These are phyloP conservation scores for Lepidurus arcticus DNA, from an alignment of 1,140 invertebrate genomes.

Conservation along the genomic window DNA sequence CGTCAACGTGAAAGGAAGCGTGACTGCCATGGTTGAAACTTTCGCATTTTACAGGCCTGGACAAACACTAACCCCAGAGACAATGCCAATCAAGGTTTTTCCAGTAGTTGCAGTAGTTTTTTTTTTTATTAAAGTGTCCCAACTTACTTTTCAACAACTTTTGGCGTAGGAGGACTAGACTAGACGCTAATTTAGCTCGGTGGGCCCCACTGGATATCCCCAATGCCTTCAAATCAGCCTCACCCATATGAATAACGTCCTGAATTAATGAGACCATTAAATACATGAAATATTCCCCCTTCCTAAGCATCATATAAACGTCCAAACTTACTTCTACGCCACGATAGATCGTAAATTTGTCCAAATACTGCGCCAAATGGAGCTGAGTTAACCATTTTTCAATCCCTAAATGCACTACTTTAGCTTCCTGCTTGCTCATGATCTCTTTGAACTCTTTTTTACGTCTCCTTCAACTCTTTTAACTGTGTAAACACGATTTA, in stretches of 20 bases:
- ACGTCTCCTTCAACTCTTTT: neutral
- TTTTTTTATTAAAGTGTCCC: neutral
- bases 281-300: neutral
- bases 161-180: conserved; percentile 57
- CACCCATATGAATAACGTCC: conserved; percentile 54
- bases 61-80: neutral
- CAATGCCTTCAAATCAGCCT: conserved; percentile 54
- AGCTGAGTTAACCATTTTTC: conserved; percentile 45
- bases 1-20: neutral
- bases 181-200: conserved; percentile 56
- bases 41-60: neutral
- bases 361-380: conserved; percentile 46
- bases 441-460: too few relatives aligned
- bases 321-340: conserved; percentile 47
- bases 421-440: neutral
- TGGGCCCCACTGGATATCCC: conserved; percentile 58
- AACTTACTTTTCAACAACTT: conserved; percentile 40
- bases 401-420: conserved; percentile 44
- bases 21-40: conserved; percentile 6
- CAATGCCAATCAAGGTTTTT: neutral
- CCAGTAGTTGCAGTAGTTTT: neutral
- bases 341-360: conserved; percentile 46
- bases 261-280: conserved; percentile 36
- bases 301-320: neutral
- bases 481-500: conserved; percentile 3